phyloP scores from a whole-genome alignment of 2,888 invertebrate species.

The Tachystola acroxantha region DNA sequence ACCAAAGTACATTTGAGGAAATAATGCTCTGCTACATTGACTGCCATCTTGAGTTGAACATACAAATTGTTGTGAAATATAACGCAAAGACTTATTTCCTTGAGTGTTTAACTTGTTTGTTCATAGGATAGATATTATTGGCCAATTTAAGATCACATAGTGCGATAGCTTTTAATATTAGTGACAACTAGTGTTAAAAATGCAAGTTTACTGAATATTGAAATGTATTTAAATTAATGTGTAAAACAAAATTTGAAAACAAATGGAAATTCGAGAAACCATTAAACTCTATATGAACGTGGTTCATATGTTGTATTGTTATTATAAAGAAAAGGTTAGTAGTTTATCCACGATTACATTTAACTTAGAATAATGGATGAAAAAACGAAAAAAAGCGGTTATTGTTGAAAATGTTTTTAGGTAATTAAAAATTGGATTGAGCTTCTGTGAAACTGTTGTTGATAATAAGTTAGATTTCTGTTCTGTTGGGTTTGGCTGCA shows the following conservation, averaged over 20 bases:
- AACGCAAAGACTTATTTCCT: slow-evolving; percentile 17
- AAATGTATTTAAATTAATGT: slow-evolving; percentile 37
- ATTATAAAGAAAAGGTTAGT: slow-evolving; percentile 66
- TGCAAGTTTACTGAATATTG: slow-evolving; percentile 57
- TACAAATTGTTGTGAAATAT: slow-evolving; percentile 23
- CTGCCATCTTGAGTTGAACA: slow-evolving; percentile 18
- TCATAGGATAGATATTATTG: slow-evolving; percentile 36
- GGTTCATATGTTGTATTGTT: slow-evolving; percentile 75
- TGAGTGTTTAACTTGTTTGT: slow-evolving; percentile 22
- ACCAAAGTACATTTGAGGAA: slow-evolving; percentile 23
- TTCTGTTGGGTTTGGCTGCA: slow-evolving; percentile 31
- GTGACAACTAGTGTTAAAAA: slow-evolving; percentile 75
- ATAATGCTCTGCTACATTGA: slow-evolving; percentile 11
- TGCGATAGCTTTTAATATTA: slow-evolving; percentile 74
- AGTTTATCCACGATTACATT: slow-evolving; percentile 70
- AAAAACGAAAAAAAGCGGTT: slow-evolving; percentile 64
- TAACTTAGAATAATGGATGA: slow-evolving; percentile 65
- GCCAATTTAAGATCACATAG: slow-evolving; percentile 46
- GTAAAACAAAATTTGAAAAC: slow-evolving; percentile 35
- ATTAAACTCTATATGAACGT: slow-evolving; percentile 51
- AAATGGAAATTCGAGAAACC: slow-evolving; percentile 29
- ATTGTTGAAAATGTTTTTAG: slow-evolving; percentile 78
- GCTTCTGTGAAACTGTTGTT: slow-evolving; percentile 71
- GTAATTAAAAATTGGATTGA: slow-evolving; percentile 70
- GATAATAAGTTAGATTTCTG: slow-evolving; percentile 43